These are phyloP conservation scores for Holcopasites calliopsidis DNA, from an alignment of 1,140 invertebrate species.

Conservation along the genomic window DNA sequence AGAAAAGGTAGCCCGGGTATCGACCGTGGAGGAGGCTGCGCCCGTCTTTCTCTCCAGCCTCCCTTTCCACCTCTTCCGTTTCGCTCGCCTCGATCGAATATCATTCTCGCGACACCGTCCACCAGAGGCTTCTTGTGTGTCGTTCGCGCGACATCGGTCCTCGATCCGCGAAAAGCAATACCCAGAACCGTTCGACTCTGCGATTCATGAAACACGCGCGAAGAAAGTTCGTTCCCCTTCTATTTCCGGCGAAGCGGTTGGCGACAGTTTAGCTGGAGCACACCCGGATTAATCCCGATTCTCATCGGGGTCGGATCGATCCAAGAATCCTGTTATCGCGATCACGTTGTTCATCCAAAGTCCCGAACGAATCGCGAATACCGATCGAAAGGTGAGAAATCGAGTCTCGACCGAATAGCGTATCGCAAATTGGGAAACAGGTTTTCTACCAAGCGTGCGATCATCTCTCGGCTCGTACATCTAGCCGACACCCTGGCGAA, in stretches of 20 bases:
- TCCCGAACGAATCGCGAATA: constrained; percentile 24
- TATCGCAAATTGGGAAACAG: constrained; percentile 41
- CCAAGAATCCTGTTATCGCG: no score
- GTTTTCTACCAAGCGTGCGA: constrained; percentile 49
- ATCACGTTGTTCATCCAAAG: no score
- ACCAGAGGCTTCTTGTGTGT: neutral
- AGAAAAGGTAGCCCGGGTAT: constrained; percentile 14
- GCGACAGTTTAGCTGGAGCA: no score
- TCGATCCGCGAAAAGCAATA: neutral
- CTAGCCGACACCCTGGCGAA: constrained; percentile 52
- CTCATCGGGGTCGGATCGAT: no score
- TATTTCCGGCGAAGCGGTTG: no score
- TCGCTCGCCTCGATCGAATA: constrained; percentile 5
- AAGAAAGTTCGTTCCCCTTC: no score
- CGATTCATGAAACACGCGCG: neutral
- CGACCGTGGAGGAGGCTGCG: constrained; percentile 38
- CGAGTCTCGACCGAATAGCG: constrained; percentile 34
- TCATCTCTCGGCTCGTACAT: constrained; percentile 18
- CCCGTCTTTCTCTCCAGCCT: constrained; percentile 41
- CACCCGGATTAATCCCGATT: no score
- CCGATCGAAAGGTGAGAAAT: constrained; percentile 37
- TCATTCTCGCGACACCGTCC: constrained; percentile 13
- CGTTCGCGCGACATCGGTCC: constrained; percentile 13
- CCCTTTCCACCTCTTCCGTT: constrained; percentile 29
- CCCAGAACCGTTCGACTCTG: neutral